phyloP scores from a whole-genome alignment of 2,888 invertebrate species.

The Caenorhabditis sp. region DNA sequence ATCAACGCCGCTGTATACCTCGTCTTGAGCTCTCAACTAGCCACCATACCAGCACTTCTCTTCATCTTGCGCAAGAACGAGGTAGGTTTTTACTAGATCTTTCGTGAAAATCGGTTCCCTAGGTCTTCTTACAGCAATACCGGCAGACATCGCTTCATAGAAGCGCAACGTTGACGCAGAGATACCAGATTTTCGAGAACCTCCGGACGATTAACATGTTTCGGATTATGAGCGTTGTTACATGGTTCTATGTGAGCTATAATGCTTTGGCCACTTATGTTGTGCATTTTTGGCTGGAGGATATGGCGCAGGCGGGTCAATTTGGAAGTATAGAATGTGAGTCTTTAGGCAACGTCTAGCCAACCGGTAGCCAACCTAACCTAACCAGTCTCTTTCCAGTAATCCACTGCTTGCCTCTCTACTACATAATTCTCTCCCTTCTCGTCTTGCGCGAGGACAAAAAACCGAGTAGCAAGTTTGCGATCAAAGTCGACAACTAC shows the following conservation, averaged over 20 bases:
- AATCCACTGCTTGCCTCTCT: constrained; percentile 35
- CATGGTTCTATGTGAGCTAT: constrained; percentile 33
- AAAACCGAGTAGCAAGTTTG: constrained; percentile 20
- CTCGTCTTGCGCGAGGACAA: constrained; percentile 27
- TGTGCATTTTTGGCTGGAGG: not conserved
- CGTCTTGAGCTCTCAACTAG: constrained; percentile 28
- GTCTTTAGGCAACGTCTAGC: too few relatives aligned
- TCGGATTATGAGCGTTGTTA: constrained; percentile 40
- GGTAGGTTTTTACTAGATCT: not conserved
- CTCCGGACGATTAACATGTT: constrained; percentile 34
- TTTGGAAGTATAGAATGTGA: constrained; percentile 37
- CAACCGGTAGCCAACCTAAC: too few relatives aligned
- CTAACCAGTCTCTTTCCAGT: too few relatives aligned
- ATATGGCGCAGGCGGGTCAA: not conserved
- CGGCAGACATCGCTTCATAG: constrained; percentile 20
- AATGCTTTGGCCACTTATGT: constrained; percentile 9
- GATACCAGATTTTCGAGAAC: constrained; percentile 50
- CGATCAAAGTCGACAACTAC: constrained; percentile 12
- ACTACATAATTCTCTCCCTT: constrained; percentile 27
- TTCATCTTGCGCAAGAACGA: constrained; percentile 38
- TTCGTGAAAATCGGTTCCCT: not conserved
- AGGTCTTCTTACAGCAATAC: constrained; percentile 15
- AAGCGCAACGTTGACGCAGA: constrained; percentile 16
- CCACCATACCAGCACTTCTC: constrained; percentile 37
- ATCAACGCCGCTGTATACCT: constrained; percentile 13